Base-by-base conservation (phyloP, 2,888 invertebrate genomes). In the Endomychus coccineus region DNA sequence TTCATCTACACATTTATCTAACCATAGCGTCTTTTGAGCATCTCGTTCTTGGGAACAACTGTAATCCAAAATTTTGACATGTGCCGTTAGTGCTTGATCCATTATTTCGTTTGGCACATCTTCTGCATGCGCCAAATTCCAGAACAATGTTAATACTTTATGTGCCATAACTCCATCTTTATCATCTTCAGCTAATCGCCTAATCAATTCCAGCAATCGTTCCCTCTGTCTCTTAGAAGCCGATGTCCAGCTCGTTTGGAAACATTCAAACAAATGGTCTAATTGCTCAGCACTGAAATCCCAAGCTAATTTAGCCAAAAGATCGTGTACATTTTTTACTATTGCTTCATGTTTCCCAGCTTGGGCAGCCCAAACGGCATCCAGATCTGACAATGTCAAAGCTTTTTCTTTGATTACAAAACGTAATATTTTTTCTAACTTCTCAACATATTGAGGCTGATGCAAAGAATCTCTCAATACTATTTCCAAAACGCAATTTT, bases 121-220 rank as follows among this genome's bases (percentile, higher is more conserved):
- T 53, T 90, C 88, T 34, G 91, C 90, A 67, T 95, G 94, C 3
- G 95, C 94, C 62, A 97, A 72, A 61, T 91, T 92, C 96, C 96
- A 97, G 66, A 97, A 88, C 27, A 96, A 71, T 42, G 88, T 89
- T 52, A 97, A 70, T 30, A 94, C 92, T 75, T 96, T 96, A 64
- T 92, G 89, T 27, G 96, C 95, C 96, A 96, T 96, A 6, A 95
- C 91, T 32, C 96, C 96, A 65, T 96, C 94, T 65, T 97, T 96
- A 65, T 97, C 96, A 65, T 97, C 96, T 68, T 97, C 96, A 3
- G 96, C 96, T 42, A 97, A 71, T 49, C 95, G 76, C 45, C 96
- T 75, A 51, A 97, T 96, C 47, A 97, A 74, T 70, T 97, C 96
- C 52, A 97, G 68, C 47, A 97, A 71, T 59, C 94, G 88, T 68